Conservation (phyloP, 1,140 invertebrate genomes). For the roundworm (Caenorhabditis elegans) region DNA sequence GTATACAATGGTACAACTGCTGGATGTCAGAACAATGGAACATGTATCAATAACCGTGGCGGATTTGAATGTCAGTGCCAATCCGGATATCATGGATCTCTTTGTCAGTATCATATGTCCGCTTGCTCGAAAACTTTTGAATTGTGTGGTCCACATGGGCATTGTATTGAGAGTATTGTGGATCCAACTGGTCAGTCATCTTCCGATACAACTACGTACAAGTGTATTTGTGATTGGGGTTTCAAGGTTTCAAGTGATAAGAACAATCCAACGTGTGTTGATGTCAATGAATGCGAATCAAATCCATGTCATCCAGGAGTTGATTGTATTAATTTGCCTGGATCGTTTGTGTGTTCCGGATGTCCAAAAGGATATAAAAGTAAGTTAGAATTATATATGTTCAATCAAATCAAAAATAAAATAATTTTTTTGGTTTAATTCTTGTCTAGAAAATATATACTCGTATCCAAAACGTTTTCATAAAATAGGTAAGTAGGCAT, state of each 20-base stretch:
- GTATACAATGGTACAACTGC: constrained; percentile 66
- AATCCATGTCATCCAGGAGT: constrained; percentile 61
- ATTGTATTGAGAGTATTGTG: constrained; percentile 52
- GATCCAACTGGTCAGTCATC: neutral
- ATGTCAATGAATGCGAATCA: constrained; percentile 59
- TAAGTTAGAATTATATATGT: neutral
- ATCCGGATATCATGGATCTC: constrained; percentile 56
- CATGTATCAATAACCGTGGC: constrained; percentile 67
- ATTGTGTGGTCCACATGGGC: constrained; percentile 62
- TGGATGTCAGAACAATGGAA: constrained; percentile 68
- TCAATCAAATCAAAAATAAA: neutral
- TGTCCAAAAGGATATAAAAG: constrained; percentile 57
- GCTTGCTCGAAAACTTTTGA: constrained; percentile 49
- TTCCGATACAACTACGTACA: constrained; percentile 41
- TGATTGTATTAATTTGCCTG: constrained; percentile 60
- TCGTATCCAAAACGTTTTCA: too few species aligned
- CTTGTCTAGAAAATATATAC: too few species aligned
- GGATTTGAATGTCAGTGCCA: constrained; percentile 56
- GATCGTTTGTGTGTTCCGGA: constrained; percentile 55
- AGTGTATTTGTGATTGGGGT: constrained; percentile 62
- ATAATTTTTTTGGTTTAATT: too few species aligned
- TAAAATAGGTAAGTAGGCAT: too few species aligned
- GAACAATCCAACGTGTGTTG: constrained; percentile 59
- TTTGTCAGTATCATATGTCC: constrained; percentile 52
- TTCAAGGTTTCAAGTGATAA: constrained; percentile 52